A percentile compares a stretch with the other conserved stretches of the same genome.
Conservation (phyloP, 53 echinoderm and acorn worm species). For the Holothuria leucospilota region DNA sequence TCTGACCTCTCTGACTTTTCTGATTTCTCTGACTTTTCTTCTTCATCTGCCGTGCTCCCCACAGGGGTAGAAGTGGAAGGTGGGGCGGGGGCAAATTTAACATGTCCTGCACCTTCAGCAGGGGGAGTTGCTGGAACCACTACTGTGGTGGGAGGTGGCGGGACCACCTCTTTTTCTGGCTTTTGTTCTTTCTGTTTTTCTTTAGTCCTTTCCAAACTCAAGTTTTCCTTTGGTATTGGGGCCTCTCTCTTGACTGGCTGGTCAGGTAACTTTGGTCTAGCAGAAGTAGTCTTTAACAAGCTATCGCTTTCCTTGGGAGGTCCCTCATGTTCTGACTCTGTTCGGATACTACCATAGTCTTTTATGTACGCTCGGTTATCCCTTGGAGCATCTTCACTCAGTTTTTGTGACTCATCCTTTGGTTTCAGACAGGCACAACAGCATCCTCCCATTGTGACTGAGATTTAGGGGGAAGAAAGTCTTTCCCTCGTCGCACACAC, state of each 20-base stretch:
- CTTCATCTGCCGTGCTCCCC: too few relatives aligned
- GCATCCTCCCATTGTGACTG: constrained; percentile 12
- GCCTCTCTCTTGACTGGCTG: constrained; percentile 1
- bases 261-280: background rate
- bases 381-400: background rate
- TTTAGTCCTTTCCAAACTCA: background rate
- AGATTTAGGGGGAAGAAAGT: background rate
- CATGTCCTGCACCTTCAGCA: background rate
- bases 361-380: background rate
- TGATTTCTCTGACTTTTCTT: too few relatives aligned
- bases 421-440: constrained; percentile 22
- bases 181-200: background rate
- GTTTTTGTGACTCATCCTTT: background rate
- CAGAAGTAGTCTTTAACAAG: background rate
- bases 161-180: too few relatives aligned
- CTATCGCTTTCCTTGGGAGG: background rate
- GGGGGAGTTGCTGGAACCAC: too few relatives aligned
- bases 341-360: constrained; percentile 9
- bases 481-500: background rate
- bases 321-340: background rate
- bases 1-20: background rate
- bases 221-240: constrained; percentile 21
- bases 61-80: background rate
- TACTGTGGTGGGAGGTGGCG: too few relatives aligned
- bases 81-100: constrained; percentile 8